Evolutionary conservation across 2,888 invertebrate genomes (phyloP).

Genomic region (Margaritifera margaritifera): DNA sequence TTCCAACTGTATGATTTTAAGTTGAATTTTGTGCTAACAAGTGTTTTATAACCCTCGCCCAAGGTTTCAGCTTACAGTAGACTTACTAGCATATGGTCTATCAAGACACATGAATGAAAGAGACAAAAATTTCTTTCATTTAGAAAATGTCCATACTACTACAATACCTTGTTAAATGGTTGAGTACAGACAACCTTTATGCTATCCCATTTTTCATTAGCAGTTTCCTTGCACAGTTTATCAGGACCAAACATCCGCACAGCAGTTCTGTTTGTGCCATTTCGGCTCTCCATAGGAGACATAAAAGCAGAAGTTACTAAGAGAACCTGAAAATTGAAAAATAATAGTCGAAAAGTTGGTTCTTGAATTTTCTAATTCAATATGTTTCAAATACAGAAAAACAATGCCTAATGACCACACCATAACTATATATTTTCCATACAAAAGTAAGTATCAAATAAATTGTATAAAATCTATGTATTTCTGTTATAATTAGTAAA

Average conservation of each 20-base stretch:
- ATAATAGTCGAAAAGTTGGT: not conserved
- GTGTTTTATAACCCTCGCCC: not conserved
- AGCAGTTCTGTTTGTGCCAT: constrained; percentile 79
- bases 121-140: too few species aligned
- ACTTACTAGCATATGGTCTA: not conserved
- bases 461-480: too few species aligned
- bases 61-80: not conserved
- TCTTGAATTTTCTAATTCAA: too few species aligned
- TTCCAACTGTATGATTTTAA: too few species aligned
- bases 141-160: not conserved
- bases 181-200: constrained; percentile 89
- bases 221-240: constrained; percentile 77
- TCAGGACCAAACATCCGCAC: constrained; percentile 83
- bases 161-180: constrained; percentile 82
- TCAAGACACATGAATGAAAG: not conserved
- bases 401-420: too few species aligned
- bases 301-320: constrained; percentile 86
- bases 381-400: too few species aligned
- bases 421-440: too few species aligned
- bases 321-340: constrained; percentile 77
- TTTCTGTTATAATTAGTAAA: too few species aligned
- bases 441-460: too few species aligned
- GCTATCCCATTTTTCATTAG: constrained; percentile 85
- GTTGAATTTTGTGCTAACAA: too few species aligned
- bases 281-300: constrained; percentile 83